phyloP scores from a whole-genome alignment of 2,113 vertebrate genomes.

The Pseudolaguvia tuberculata region DNA sequence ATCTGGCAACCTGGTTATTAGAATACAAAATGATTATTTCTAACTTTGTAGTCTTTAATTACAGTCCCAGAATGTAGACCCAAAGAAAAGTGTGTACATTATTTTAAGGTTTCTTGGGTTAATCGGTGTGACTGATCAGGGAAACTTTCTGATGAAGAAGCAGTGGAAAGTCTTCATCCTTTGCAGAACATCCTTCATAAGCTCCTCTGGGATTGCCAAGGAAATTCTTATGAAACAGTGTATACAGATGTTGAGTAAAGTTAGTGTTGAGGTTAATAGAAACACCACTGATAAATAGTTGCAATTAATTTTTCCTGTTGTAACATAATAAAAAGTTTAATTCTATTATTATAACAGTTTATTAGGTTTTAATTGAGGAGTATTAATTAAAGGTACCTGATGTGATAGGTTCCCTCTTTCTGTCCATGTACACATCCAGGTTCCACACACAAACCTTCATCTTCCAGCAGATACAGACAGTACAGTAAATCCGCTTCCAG shows the following conservation, averaged over 20 bases:
- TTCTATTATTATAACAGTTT: background rate
- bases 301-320: background rate
- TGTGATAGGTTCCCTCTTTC: conserved; percentile 59
- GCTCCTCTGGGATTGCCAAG: conserved; percentile 32
- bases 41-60: too few relatives aligned
- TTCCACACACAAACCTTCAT: conserved; percentile 50
- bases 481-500: conserved; percentile 63
- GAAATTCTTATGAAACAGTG: conserved; percentile 47
- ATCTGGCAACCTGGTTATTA: background rate
- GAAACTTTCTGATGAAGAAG: conserved; percentile 61
- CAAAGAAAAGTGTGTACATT: too few relatives aligned
- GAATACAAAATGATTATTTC: too few relatives aligned
- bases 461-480: conserved; percentile 61
- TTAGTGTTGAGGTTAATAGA: too few relatives aligned
- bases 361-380: background rate
- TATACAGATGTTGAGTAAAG: background rate
- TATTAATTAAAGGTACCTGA: conserved; percentile 57
- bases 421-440: conserved; percentile 58
- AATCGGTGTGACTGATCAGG: conserved; percentile 37
- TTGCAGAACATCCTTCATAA: conserved; percentile 55
- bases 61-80: too few relatives aligned
- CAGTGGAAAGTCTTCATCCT: conserved; percentile 59
- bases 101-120: too few relatives aligned
- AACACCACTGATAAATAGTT: background rate
- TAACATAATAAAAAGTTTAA: background rate